A percentile compares a stretch with the other conserved stretches of the same genome.
These are phyloP conservation scores for Myotis findleyi DNA, from an alignment of 2,797 vertebrate species.

Conservation along the genomic window DNA sequence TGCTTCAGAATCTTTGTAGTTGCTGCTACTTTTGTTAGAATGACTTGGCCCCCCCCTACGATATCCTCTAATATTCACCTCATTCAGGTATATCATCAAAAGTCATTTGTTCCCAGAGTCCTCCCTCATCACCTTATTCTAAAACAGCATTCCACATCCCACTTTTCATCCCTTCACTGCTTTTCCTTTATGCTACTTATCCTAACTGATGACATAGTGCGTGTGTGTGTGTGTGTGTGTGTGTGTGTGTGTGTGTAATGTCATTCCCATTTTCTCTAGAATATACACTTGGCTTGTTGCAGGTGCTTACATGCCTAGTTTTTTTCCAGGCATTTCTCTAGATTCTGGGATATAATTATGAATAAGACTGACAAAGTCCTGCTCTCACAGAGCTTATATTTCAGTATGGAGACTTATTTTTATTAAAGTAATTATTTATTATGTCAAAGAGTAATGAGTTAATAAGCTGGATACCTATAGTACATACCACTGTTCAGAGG, in stretches of 20 bases:
- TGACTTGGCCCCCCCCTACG: not conserved
- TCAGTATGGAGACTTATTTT: not conserved
- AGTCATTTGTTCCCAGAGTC: not conserved
- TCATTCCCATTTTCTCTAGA: not conserved
- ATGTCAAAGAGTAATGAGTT: not conserved
- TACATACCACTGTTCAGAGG: not conserved
- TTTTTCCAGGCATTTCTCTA: not conserved
- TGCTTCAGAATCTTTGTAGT: not conserved
- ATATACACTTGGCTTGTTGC: not conserved
- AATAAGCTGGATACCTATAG: not conserved
- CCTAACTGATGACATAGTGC: not conserved
- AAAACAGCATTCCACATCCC: not conserved
- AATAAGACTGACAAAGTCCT: not conserved
- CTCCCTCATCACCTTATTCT: not conserved
- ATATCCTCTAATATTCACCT: not conserved
- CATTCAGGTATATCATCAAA: not conserved
- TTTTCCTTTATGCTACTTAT: not conserved
- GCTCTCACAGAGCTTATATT: not conserved
- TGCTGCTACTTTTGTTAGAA: not conserved
- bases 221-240: not conserved
- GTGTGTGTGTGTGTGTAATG: not conserved
- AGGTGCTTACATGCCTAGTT: not conserved
- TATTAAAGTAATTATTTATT: not conserved
- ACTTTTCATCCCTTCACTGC: not conserved
- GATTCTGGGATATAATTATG: not conserved